Conservation (phyloP, 1,140 invertebrate species). For the Trichonephila clavipes region DNA sequence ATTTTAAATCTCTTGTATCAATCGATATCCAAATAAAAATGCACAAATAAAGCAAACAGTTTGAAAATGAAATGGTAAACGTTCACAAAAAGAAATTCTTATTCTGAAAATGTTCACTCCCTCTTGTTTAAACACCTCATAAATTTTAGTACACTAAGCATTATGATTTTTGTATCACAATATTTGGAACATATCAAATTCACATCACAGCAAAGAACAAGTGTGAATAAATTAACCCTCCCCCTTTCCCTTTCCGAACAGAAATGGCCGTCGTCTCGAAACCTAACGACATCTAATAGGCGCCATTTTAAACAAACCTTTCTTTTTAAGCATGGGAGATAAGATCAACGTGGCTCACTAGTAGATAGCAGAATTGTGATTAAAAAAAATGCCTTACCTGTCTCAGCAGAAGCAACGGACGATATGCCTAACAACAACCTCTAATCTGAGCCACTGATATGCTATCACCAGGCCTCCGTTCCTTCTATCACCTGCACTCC, state of each 20-base stretch:
- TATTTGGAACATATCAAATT: no score
- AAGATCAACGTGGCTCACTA: constrained; percentile 43
- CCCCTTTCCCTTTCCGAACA: background rate
- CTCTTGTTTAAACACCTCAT: no score
- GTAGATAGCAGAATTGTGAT: constrained; percentile 44
- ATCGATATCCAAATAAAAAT: no score
- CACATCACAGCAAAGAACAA: no score
- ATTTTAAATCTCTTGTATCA: no score
- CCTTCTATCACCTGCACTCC: background rate
- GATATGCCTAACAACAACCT: constrained; percentile 18
- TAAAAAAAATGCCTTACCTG: constrained; percentile 56
- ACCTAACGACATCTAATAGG: constrained; percentile 19
- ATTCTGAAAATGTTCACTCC: no score
- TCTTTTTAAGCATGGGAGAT: constrained; percentile 41
- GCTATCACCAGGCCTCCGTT: background rate
- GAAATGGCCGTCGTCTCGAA: background rate
- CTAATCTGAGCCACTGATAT: constrained; percentile 42
- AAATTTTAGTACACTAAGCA: no score
- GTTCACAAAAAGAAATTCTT: no score
- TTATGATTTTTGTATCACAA: no score
- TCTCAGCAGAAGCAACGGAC: constrained; percentile 28
- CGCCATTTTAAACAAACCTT: constrained; percentile 39
- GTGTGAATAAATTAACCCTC: no score
- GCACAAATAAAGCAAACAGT: no score
- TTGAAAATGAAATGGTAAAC: no score